These are phyloP conservation scores for Hippopotamus amphibius DNA, from an alignment of 2,113 vertebrate species.

Conservation along the genomic window DNA sequence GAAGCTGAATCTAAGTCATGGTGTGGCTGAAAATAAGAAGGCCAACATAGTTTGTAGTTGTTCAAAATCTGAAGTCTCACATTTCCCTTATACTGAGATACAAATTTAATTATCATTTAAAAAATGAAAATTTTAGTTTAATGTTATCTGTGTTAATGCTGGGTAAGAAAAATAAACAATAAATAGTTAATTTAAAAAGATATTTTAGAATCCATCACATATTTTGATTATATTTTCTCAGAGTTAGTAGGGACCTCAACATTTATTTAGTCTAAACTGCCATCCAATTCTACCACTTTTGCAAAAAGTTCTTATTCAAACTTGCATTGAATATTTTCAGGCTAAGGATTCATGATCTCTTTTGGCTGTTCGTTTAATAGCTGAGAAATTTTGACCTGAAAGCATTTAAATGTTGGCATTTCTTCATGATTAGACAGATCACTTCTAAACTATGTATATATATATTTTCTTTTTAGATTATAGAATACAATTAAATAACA, in stretches of 20 bases:
- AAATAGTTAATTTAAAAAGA: background rate
- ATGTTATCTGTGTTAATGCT: background rate
- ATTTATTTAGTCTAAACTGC: background rate
- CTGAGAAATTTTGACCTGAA: background rate
- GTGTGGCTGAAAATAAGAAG: background rate
- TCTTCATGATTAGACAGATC: background rate
- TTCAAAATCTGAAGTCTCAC: background rate
- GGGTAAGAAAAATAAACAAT: constrained; percentile 3
- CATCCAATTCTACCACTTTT: background rate
- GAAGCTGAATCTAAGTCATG: background rate
- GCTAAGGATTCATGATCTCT: background rate
- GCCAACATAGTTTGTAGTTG: background rate
- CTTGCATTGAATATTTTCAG: background rate
- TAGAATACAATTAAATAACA: background rate
- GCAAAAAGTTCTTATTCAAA: background rate
- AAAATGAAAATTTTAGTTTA: background rate
- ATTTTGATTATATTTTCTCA: background rate
- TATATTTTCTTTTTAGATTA: background rate
- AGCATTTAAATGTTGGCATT: background rate
- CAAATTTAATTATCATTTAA: background rate
- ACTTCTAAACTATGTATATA: background rate
- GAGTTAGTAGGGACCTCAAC: background rate
- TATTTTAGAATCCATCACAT: background rate
- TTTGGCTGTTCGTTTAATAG: background rate
- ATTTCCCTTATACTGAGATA: background rate